These are phyloP conservation scores for Ammodytes dubius DNA, from an alignment of 2,113 vertebrate species.

Conservation along the genomic window DNA sequence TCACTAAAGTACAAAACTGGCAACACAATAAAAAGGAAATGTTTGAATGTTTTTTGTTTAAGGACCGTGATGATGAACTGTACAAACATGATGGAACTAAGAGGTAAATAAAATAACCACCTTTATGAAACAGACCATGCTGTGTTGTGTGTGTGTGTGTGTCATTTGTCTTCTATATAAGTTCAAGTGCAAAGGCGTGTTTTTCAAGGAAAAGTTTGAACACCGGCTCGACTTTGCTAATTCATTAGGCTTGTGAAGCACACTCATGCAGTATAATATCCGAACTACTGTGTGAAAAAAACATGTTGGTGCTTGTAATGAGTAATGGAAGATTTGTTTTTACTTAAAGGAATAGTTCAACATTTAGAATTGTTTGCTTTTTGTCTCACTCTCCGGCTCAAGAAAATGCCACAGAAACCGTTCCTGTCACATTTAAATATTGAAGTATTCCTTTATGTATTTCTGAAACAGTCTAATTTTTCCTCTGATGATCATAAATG, in stretches of 20 bases:
- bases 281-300: too few species aligned
- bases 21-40: conserved; percentile 54
- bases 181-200: background rate
- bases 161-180: conserved; percentile 40
- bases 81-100: conserved; percentile 55
- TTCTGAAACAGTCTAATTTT: too few species aligned
- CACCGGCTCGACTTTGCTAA: background rate
- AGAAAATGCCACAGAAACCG: too few species aligned
- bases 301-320: background rate
- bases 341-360: background rate
- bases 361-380: too few species aligned
- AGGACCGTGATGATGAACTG: conserved; percentile 45
- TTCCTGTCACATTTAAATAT: too few species aligned
- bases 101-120: conserved; percentile 69
- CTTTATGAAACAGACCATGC: conserved; percentile 67
- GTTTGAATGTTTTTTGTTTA: conserved; percentile 29
- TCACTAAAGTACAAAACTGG: conserved; percentile 65
- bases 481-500: too few species aligned
- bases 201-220: background rate
- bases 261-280: too few species aligned
- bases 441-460: too few species aligned
- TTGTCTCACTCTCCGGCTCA: too few species aligned
- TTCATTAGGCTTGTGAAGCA: background rate
- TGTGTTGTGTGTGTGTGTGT: conserved; percentile 6
- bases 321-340: background rate